These are phyloP conservation scores for Tyrophagus putrescentiae DNA, from an alignment of 1,140 invertebrate species.

Conservation along the genomic window DNA sequence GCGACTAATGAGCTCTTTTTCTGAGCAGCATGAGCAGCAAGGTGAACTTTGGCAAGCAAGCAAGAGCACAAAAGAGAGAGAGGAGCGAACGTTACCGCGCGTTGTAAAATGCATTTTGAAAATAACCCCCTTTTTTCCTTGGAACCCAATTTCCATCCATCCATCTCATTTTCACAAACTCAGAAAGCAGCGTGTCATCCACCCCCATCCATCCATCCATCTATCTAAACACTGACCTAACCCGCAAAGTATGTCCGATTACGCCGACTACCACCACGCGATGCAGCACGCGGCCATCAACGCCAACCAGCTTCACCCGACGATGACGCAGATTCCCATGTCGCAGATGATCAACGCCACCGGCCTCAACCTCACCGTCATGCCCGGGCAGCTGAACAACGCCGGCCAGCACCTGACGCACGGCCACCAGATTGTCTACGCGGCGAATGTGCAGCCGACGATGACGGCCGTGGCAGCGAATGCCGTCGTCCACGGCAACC, in stretches of 20 bases:
- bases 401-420: not conserved
- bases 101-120: not conserved
- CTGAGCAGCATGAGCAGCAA: too few relatives aligned
- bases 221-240: not conserved
- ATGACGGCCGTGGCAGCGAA: not conserved
- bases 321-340: slow-evolving; percentile 28
- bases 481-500: slow-evolving; percentile 11
- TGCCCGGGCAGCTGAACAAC: slow-evolving; percentile 17
- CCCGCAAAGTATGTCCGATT: slow-evolving; percentile 9
- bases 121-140: too few relatives aligned
- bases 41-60: too few relatives aligned
- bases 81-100: not conserved
- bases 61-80: not conserved
- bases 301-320: slow-evolving; percentile 25
- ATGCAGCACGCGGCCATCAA: slow-evolving; percentile 28
- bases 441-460: slow-evolving; percentile 16
- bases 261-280: slow-evolving; percentile 27
- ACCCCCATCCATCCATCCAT: not conserved
- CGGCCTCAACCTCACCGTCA: slow-evolving; percentile 28
- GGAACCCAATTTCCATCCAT: too few relatives aligned
- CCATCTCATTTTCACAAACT: too few relatives aligned
- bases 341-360: slow-evolving; percentile 23
- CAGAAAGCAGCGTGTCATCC: not conserved
- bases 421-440: slow-evolving; percentile 14
- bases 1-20: too few relatives aligned